Base-by-base conservation (phyloP, 2,888 invertebrate species). In the Cosmorhoe ocellata region DNA sequence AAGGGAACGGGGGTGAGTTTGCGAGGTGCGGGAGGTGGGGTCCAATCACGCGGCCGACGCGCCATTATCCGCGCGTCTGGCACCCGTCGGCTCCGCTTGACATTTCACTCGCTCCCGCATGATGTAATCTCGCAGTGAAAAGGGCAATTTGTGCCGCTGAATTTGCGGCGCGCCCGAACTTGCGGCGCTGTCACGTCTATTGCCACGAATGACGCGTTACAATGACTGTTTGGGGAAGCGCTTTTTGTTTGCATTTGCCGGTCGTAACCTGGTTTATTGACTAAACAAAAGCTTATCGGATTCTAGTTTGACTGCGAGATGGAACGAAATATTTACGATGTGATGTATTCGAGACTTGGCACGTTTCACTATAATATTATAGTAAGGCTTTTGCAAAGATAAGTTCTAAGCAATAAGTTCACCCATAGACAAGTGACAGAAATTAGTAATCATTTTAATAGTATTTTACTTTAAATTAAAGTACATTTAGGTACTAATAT, bases 121-220 rank as follows among this genome's bases (percentile, higher is more conserved):
- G 89, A 90, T 90, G 89, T 89, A 90, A 90, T 90, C 90, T 90
- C 89, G 80, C 87, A 84, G 89, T 88, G 90, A 90, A 90, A 89
- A 88, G 90, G 90, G 87, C 90, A 89, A 90, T 90, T 90, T 89
- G 89, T 88, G 86, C 84, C 81, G 88, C 81, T 87, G 88, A 89
- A 89, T 88, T 87, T 90, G 90, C 83, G 87, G 89, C 81, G 80
- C 78, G 86, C 80, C 84, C 79, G 83, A 81, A 81, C 84, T 86
- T 81, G 85, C 69, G 76, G 81, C 81, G 80, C 80, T 84, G 88
- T 86, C 87, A 84, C 84, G 84, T 86, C 84, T 84, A 81, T 87
- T 81, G 78, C 78, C 76, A 69, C 73, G 66, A 66, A 64, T 63
- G 62, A 64, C 63, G 64, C 31, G 52, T 46, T 40, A 44, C 52